Base-by-base conservation (phyloP, 2,113 vertebrate species). In the Microtus oregoni region DNA sequence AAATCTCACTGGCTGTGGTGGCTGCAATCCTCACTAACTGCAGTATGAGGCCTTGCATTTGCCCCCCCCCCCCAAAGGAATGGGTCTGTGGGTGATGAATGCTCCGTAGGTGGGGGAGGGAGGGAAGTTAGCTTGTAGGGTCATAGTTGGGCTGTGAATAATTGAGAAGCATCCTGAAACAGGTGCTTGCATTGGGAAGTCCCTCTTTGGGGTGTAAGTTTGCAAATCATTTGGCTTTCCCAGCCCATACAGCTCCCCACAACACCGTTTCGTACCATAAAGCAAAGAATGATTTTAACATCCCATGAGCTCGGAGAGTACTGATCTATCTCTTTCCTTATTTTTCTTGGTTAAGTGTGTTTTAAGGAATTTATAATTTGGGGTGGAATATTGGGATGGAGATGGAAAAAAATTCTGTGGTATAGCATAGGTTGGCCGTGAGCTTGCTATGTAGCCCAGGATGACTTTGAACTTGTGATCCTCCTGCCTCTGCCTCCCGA, bases 141-240 rank as follows among this genome's bases (percentile, higher is more conserved):
- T 95, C 97, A 73, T 30, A 86, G 88, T 91, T 79, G 90, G 24
- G 28, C 96, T 94, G 96, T 95, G 94, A 77, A 96, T 96, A 97
- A 97, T 95, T 96, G 67, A 86, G 96, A 91, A 97, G 93, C 94
- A 78, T 93, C 32, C 88, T 4, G 2, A 41, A 96, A 97, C 93
- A 97, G 97, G 97, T 97, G 97, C 93, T 92, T 90, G 97, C 77
- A 94, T 83, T 94, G 94, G 94, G 92, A 92, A 63, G 95, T 93
- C 91, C 88, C 52, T 73, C 8, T 7, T 70, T 68, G 55, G 78
- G 92, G 93, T 91, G 8, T 90, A 77, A 93, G 90, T 97, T 95
- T 94, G 92, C 92, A 94, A 76, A 93, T 93, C 1, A 5, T 78
- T 96, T n/a, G 93, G 41, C 81, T 95, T 96, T 92, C 76, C 70